These are phyloP conservation scores for Sylvia atricapilla DNA, from an alignment of 2,113 vertebrate species.

Conservation along the genomic window DNA sequence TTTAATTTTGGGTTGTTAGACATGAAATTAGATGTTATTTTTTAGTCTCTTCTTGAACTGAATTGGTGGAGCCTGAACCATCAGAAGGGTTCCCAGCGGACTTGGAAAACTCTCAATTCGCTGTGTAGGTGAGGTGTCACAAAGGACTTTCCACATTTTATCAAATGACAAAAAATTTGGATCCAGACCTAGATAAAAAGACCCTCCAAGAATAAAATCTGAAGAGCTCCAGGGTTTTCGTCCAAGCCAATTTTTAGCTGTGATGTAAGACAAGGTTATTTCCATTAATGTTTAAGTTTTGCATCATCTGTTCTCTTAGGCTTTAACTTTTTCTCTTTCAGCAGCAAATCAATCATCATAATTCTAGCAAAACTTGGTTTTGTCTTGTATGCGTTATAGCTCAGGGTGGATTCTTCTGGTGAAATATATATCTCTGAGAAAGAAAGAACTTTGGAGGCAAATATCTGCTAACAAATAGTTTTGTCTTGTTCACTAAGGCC, in stretches of 20 bases:
- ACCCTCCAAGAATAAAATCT: background rate
- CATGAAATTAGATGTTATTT: background rate
- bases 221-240: background rate
- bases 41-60: background rate
- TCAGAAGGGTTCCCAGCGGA: background rate
- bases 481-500: background rate
- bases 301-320: background rate
- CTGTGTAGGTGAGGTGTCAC: background rate
- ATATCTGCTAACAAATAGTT: background rate
- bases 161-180: background rate
- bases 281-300: background rate
- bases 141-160: background rate
- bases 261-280: slow-evolving; percentile 10
- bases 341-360: slow-evolving; percentile 2
- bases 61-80: background rate
- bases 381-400: background rate
- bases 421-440: background rate
- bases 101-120: background rate
- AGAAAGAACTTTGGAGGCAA: background rate
- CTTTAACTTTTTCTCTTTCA: slow-evolving; percentile 8
- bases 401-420: background rate
- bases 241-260: background rate
- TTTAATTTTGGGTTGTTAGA: background rate
- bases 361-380: background rate
- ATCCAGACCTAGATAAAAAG: slow-evolving; percentile 2